These are phyloP conservation scores for Epinephelus moara DNA, from an alignment of 2,113 vertebrate genomes.

Conservation along the genomic window DNA sequence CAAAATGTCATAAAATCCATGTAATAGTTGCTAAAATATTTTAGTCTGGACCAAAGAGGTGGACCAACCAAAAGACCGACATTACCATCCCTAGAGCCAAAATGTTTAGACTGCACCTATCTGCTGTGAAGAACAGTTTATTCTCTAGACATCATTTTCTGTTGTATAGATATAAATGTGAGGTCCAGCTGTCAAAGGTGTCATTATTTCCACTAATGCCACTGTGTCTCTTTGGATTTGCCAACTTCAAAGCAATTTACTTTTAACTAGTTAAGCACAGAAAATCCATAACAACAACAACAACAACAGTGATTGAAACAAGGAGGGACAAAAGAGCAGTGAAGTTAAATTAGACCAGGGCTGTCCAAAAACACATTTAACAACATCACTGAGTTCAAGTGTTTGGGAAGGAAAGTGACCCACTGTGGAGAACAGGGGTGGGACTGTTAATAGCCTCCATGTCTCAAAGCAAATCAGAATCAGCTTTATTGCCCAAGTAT, in stretches of 20 bases:
- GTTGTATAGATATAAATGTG: background rate
- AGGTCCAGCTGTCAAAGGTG: background rate
- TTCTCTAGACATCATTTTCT: background rate
- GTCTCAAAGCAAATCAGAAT: background rate
- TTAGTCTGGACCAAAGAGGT: too few species aligned
- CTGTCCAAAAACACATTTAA: background rate
- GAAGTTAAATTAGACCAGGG: background rate
- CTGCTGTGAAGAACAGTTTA: background rate
- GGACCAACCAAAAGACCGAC: background rate
- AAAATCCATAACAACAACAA: background rate
- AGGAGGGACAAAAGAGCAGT: background rate
- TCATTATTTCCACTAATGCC: background rate
- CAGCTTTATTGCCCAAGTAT: background rate
- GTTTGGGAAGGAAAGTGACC: background rate
- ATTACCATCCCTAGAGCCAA: background rate
- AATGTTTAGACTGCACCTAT: background rate
- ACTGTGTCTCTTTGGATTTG: background rate
- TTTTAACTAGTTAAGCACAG: background rate
- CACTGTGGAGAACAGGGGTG: background rate
- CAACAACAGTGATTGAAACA: background rate
- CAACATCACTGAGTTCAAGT: background rate
- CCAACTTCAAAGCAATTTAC: background rate
- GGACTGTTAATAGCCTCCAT: background rate
- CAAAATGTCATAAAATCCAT: too few species aligned
- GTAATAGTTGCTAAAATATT: too few species aligned